phyloP scores from a whole-genome alignment of 2,797 vertebrate genomes.

The Oophaga sylvatica region DNA sequence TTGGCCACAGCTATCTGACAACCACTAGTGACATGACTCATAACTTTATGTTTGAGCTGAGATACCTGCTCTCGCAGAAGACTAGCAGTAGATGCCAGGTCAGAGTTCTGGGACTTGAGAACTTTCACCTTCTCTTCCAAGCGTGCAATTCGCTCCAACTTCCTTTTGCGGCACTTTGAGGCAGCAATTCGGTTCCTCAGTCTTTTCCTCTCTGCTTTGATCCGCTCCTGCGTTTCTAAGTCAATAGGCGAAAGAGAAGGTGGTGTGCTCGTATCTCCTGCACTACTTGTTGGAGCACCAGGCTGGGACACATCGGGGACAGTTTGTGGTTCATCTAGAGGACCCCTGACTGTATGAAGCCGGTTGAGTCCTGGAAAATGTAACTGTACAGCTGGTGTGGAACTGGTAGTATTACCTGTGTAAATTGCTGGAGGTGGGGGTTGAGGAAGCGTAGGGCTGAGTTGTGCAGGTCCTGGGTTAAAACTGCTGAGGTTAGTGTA shows the following conservation, averaged over 20 bases:
- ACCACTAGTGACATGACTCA: constrained; percentile 85
- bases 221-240: constrained; percentile 84
- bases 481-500: constrained; percentile 86
- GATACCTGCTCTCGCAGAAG: constrained; percentile 84
- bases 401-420: constrained; percentile 60
- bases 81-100: constrained; percentile 84
- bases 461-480: constrained; percentile 70
- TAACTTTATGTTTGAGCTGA: constrained; percentile 87
- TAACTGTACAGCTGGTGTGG: constrained; percentile 61
- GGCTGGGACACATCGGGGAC: constrained; percentile 78
- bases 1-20: constrained; percentile 71
- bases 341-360: constrained; percentile 68
- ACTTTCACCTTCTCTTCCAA: constrained; percentile 89
- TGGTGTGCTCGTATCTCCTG: constrained; percentile 72
- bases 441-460: constrained; percentile 66
- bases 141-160: constrained; percentile 86
- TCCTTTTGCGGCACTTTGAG: constrained; percentile 87
- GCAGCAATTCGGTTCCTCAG: constrained; percentile 88
- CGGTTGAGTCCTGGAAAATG: constrained; percentile 64
- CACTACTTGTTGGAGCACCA: constrained; percentile 67
- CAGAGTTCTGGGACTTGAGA: constrained; percentile 85
- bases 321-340: constrained; percentile 83
- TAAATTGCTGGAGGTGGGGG: constrained; percentile 70
- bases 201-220: constrained; percentile 88
- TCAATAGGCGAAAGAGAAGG: constrained; percentile 82